Conservation (phyloP, 2,888 invertebrate species). For the Lapara coniferarum region DNA sequence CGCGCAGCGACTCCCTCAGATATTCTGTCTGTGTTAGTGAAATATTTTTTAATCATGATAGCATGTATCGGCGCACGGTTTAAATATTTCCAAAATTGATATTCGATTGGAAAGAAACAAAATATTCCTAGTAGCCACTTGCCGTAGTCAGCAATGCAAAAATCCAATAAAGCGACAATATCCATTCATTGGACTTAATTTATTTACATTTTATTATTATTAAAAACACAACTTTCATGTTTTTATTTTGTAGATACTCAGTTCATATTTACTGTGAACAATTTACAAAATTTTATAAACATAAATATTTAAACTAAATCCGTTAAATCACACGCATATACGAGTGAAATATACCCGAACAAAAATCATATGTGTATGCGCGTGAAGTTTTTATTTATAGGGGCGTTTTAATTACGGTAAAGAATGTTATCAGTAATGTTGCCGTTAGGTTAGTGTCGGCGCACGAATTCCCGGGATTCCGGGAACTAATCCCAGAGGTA, state of each 20-base stretch:
- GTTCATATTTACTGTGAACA: no score
- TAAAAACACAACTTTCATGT: not conserved
- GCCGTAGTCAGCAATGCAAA: not conserved
- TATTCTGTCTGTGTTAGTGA: not conserved
- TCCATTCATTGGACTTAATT: no score
- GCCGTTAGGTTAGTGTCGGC: slow-evolving; percentile 29
- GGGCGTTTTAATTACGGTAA: slow-evolving; percentile 31
- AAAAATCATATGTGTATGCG: slow-evolving; percentile 17
- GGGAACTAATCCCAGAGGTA: slow-evolving; percentile 47
- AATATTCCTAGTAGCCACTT: not conserved
- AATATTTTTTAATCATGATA: not conserved
- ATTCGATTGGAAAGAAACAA: not conserved
- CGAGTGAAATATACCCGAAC: not conserved
- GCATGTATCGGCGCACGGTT: not conserved
- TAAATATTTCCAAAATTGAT: no score
- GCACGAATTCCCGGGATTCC: slow-evolving; percentile 47
- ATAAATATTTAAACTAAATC: not conserved
- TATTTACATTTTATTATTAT: not conserved
- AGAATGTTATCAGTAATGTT: slow-evolving; percentile 35
- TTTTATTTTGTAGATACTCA: no score
- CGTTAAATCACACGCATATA: not conserved
- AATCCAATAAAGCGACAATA: no score
- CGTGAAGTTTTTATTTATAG: slow-evolving; percentile 22
- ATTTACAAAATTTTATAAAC: no score
- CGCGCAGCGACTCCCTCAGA: not conserved